Evolutionary conservation across 2,113 vertebrate genomes (phyloP), one percentile per base, ranked within the genome.

Genomic region (Scomber colias): DNA sequence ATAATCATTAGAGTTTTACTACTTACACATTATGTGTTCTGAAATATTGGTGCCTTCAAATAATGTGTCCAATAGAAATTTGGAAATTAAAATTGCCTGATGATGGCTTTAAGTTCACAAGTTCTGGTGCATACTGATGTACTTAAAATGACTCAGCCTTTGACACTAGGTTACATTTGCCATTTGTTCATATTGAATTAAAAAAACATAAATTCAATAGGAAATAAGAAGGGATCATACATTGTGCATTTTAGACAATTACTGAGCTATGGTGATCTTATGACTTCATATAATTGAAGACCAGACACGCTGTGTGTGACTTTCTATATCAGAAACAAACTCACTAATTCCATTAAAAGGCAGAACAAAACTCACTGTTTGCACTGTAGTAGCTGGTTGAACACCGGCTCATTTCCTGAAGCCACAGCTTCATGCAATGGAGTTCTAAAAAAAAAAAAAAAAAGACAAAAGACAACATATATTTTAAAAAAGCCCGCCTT

Each of bases 311-410:
- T 53, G 19, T 46, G 19, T 65, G 59, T 15, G 56, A 53, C 10
- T 35, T 21, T n/a, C 11, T 30, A 45, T 4, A 27, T 55, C 44
- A 31, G 30, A 78, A 71, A 31, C 14, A 35, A 54, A 44, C 21
- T 30, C 15, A 2, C 4, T 31, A 24, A 62, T 54, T 65, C 4
- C 2, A 66, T 21, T 17, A 53, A 2, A 31, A 54, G 27, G 3
- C 8, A 66, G 30, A 64, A 2, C 16, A 0, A n/a, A 44, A 95
- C 97, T 95, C 95, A 99, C 98, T 98, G 97, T 95, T 97, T 97
- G 95, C 97, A 99, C 73, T 97, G 97, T 19, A 99, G 96, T 14
- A 99, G 96, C 85, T 98, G 98, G 70, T 89, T 97, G 95, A 99
- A 99, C 6, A 99, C 97, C 0, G 94, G 93, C 64, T 99, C 98